These are phyloP conservation scores for Brachynemurus nebulosus DNA, from an alignment of 2,888 invertebrate species.

Conservation along the genomic window DNA sequence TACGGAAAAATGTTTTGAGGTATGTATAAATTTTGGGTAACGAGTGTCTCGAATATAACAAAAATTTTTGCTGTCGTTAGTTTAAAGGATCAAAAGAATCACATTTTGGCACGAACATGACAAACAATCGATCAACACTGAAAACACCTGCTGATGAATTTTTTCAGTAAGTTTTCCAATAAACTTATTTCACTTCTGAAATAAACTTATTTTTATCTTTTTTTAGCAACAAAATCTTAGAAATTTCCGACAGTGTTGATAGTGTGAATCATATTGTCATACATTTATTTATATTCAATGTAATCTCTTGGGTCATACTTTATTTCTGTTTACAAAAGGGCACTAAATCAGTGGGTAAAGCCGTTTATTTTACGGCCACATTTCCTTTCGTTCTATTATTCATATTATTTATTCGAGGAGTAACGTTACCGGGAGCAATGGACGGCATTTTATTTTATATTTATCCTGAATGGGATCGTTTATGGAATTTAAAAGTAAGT, in stretches of 20 bases:
- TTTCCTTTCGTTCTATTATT: constrained; percentile 67
- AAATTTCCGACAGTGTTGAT: constrained; percentile 58
- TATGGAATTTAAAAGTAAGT: constrained; percentile 56
- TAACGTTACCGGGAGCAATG: constrained; percentile 67
- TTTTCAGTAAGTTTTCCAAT: constrained; percentile 67
- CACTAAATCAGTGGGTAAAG: constrained; percentile 77
- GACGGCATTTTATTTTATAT: constrained; percentile 65
- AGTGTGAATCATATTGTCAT: constrained; percentile 66
- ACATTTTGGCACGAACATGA: too few relatives aligned
- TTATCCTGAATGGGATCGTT: constrained; percentile 61
- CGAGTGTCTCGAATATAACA: too few relatives aligned
- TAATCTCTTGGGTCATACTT: constrained; percentile 65
- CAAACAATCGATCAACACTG: too few relatives aligned
- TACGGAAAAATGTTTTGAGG: constrained; percentile 54
- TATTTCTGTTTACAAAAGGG: constrained; percentile 79
- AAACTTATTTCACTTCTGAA: too few relatives aligned
- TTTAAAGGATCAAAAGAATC: too few relatives aligned
- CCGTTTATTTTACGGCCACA: constrained; percentile 77
- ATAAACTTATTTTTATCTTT: constrained; percentile 10
- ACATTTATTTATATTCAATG: constrained; percentile 61
- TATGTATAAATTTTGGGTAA: too few relatives aligned
- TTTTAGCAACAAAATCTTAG: constrained; percentile 61
- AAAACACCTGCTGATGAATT: constrained; percentile 72
- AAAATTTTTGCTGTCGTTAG: too few relatives aligned
- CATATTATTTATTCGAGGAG: constrained; percentile 57